Evolutionary conservation across 1,140 invertebrate species (phyloP), one percentile per base, ranked within the genome.

Genomic region (Vollenhovia emeryi): DNA sequence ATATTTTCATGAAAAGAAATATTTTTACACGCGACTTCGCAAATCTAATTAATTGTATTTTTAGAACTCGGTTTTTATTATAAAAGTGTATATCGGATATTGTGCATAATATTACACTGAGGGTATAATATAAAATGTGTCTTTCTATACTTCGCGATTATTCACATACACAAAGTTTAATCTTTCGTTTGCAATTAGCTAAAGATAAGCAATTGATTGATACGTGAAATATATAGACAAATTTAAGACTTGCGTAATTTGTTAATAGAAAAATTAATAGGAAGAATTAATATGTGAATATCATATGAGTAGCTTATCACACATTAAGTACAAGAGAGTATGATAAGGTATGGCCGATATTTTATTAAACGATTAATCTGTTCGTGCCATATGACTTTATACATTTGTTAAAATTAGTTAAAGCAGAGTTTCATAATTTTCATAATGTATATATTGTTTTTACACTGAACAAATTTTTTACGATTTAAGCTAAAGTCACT

Each of bases 401-500:
- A 68, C 24, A 69, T 86, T 82, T 21, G 30, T 36, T 76, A 73
- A 89, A 59, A 68, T 89, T 86, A 55, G 30, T 78, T 86, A 2
- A 82, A 89, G 62, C 18, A 66, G 13, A 83, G 50, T 83, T 62
- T 86, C 13, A 57, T 74, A 62, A 86, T 60, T 57, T 75, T 78
- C 11, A 79, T 71, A 24, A 52, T 64, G 73, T 84, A 73, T 57
- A 83, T 60, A 84, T 59, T 84, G 15, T 64, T 88, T 86, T 48
- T 69, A 79, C 60, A 62, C n/a, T 15, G 57, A 83, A 75, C 59
- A 84, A 66, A 68, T 71, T 87, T 73, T 60, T 88, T 79, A 91
- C 33, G 48, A 80, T 79, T 83, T 50, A 84, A 89, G 89, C 87
- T 89, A 78, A 89, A 86, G 62, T 90, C 91, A 91, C 91, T 91